Evolutionary conservation across 2,113 vertebrate species (phyloP), one percentile per base, ranked within the genome.

Genomic region (Protomyctophum bolini): DNA sequence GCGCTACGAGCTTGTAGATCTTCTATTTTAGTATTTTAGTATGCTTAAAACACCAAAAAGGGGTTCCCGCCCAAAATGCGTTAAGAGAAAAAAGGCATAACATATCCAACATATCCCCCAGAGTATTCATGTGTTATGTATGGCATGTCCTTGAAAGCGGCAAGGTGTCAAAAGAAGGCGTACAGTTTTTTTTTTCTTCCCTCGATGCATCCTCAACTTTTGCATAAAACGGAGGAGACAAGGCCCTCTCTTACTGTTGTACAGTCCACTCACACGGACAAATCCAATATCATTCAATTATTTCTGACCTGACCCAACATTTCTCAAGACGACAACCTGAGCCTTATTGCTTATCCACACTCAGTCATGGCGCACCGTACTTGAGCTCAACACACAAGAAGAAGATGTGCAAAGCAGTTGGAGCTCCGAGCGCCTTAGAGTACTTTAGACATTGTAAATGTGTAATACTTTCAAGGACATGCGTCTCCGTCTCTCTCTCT

Each of bases 121-220:
- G 84, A 87, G 86, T 87, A 89, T 90, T 85, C 79, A 81, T 72
- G 82, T 70, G 68, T 85, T 85, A 84, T 89, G 83, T 84, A 77
- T 86, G 81, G 80, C 85, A 85, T 76, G 91, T 91, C 89, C 92
- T 92, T 92, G 91, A 93, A 92, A 88, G 76, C 81, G 83, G 68
- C 64, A 74, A 75, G 76, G 78, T 86, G 89, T 88, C 79, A 87
- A 86, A 51, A 88, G 89, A 89, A 81, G 65, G 50, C 69, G 14
- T 77, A 77, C 72, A 80, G 47, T 63, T 72, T 79, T 76, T 52
- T 72, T 49, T 62, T 14, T 9, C n/a, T 10, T 76, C 29, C 51
- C 76, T 52, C 45, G 51, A 86, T 82, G 76, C 58, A 76, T 85
- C 83, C 60, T 76, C 78, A 87, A 82, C 76, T 88, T 86, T 78